Evolutionary conservation across 2,113 vertebrate genomes (phyloP), one percentile per base, ranked within the genome.

Genomic region (Acinonyx jubatus): DNA sequence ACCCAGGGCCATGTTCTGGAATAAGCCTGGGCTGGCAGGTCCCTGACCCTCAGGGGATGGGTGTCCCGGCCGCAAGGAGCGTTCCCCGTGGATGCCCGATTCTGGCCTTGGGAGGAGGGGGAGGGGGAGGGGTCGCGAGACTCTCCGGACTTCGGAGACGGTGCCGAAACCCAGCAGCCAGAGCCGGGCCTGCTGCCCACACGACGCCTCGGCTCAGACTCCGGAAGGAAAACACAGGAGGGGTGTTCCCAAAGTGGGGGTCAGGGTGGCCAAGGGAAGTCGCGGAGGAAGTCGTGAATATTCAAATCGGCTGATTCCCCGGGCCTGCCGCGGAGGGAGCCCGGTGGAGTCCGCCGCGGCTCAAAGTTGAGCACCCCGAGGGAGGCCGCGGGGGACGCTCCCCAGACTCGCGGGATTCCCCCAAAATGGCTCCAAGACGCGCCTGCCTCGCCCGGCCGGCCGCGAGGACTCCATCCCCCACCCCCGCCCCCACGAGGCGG

Each of bases 381-480:
- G 55, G 76, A 83, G 92, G 92, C 83, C 45, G 76, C 19, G 33
- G 94, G 94, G 91, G 66, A 57, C 83, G 4, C 92, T 84, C 61
- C 48, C 66, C 65, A 10, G 80, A 27, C 15, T 57, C 84, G 68
- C 91, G 96, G 98, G 98, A 69, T 38, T 96, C 96, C 97, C 98
- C 97, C 86, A 86, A 97, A 96, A 98, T 97, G 97, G 97, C 97
- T 97, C 92, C 97, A 91, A 73, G 65, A 91, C 57, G 55, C 27
- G 57, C 73, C n/a, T 3, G 71, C 81, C 79, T 10, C 3, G 90
- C 69, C 57, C 38, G 29, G 76, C 57, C 45, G 25, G 95, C 88
- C 61, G 48, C 71, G 55, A 48, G 87, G 91, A 33, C 88, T 73
- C 91, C 80, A 31, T 82, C 84, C 89, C 74, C 80, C 76, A 2